Conservation (phyloP, 1,140 invertebrate genomes). For the Drosophila ambigua region DNA sequence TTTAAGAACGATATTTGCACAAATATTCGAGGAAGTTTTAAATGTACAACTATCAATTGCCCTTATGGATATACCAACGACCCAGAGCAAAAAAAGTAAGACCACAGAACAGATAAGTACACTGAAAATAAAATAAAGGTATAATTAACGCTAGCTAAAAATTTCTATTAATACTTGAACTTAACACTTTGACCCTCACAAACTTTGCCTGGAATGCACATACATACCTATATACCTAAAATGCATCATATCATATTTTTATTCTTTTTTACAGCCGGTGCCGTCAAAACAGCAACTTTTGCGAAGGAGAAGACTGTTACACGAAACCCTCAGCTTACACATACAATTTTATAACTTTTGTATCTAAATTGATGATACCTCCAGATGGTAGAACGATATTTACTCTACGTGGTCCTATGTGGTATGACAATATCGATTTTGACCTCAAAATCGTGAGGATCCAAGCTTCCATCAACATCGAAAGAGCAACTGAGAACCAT, state of each 20-base stretch:
- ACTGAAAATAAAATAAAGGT: no score
- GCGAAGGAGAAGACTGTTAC: constrained; percentile 90
- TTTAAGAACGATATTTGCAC: constrained; percentile 90
- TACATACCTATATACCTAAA: no score
- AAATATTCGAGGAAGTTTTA: constrained; percentile 94
- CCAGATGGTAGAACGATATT: constrained; percentile 88
- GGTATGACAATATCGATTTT: constrained; percentile 86
- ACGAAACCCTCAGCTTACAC: constrained; percentile 92
- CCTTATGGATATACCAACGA: constrained; percentile 92
- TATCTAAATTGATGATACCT: constrained; percentile 92
- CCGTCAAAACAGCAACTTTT: constrained; percentile 88
- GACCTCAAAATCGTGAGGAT: constrained; percentile 50
- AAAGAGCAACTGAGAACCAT: constrained; percentile 87
- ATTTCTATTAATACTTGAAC: constrained; percentile 34
- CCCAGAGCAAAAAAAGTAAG: constrained; percentile 90
- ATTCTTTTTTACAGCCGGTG: constrained; percentile 88
- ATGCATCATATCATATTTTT: no score
- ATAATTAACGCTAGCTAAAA: no score
- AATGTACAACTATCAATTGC: constrained; percentile 94
- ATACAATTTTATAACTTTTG: constrained; percentile 96
- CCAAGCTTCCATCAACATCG: constrained; percentile 86
- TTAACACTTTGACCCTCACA: constrained; percentile 25
- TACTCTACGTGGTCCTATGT: constrained; percentile 92
- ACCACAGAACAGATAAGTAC: constrained; percentile 19
- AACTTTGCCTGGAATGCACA: no score